These are phyloP conservation scores for Bothrops jararaca DNA, from an alignment of 2,113 vertebrate genomes.

Conservation along the genomic window DNA sequence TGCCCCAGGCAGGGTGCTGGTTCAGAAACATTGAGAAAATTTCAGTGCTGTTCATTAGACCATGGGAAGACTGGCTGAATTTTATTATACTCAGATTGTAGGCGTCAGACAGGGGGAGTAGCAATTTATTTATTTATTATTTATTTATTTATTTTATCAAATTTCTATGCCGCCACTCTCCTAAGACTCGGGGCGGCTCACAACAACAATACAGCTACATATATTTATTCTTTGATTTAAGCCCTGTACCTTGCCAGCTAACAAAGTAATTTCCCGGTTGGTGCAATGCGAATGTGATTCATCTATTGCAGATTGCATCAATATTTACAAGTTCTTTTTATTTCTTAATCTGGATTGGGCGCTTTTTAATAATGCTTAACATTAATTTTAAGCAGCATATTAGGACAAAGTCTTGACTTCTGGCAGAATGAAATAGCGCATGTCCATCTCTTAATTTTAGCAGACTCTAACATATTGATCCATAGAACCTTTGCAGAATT, in stretches of 20 bases:
- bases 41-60: fast-evolving
- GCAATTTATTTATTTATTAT: too few relatives aligned
- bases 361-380: constrained; percentile 22
- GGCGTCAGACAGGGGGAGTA: neutral
- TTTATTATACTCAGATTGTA: neutral
- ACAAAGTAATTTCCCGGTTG: neutral
- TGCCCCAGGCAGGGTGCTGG: neutral
- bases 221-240: neutral
- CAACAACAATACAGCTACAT: too few relatives aligned
- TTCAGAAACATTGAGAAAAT: neutral
- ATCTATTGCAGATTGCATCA: neutral
- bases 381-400: neutral
- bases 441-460: neutral
- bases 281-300: neutral
- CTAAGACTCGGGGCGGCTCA: too few relatives aligned
- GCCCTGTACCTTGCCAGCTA: neutral
- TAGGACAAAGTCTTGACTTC: neutral
- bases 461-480: neutral
- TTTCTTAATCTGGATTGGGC: constrained; percentile 13
- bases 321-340: neutral
- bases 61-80: neutral
- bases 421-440: neutral
- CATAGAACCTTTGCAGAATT: constrained; percentile 1
- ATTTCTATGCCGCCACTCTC: too few relatives aligned
- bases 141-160: too few relatives aligned